Evolutionary conservation across 1,140 invertebrate species (phyloP), one percentile per base, ranked within the genome.

Genomic region (Scylla paramamosain): DNA sequence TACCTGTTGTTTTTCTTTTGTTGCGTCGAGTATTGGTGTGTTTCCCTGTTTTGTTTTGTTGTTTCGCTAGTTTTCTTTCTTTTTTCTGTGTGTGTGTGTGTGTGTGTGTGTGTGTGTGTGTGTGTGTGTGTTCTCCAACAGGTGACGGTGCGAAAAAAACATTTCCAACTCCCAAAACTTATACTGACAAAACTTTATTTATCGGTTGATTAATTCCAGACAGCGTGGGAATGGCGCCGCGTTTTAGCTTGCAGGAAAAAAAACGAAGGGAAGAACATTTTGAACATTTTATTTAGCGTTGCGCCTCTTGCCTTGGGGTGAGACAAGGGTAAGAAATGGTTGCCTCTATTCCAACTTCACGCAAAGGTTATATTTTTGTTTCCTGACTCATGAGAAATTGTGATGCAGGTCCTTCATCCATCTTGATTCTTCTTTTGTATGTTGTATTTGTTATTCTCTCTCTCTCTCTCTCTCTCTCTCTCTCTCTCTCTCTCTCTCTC

Each of bases 401-500:
- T 20, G 25, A 77, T 12, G 67, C 67, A 77, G 25, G 8, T 77
- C 67, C n/a, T n/a, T n/a, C 67, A n/a, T 77, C 67, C 25, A 77
- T 77, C 20, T 77, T 77, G 67, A 20, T 77, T 77, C n/a, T 77
- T n/a, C 25, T 25, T 77, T n/a, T n/a, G 20, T 77, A 7, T 77
- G 67, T 8, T n/a, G 8, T 7, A 20, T 77, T 77, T 77, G 20
- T 77, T n/a, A 8, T 28, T 77, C 67, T 77, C 67, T 77, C 67
- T 77, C 67, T 77, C 67, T 77, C 67, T 77, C 67, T 77, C 67
- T 77, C 67, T 77, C 67, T 77, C 67, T 77, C 67, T 77, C 67
- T 77, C 67, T 77, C 67, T 77, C 67, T 77, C 67, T 89, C 87
- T 89, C 67, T 77, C 67, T 77, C 67, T 77, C 67, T 67, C 59